phyloP scores from a whole-genome alignment of 2,888 invertebrate species.

The Cheilosia vulpina region DNA sequence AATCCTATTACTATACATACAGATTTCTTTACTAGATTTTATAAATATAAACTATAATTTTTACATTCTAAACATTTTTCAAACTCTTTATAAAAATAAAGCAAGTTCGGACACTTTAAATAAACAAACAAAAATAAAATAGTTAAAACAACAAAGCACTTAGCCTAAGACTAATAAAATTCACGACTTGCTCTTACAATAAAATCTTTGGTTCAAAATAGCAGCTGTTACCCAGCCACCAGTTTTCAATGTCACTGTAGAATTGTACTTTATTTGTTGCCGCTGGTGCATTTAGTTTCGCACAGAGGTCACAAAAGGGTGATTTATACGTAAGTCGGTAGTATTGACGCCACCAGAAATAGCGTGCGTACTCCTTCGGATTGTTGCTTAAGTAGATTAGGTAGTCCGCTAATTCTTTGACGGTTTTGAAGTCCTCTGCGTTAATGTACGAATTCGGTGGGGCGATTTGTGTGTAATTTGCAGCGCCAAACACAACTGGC shows the following conservation, averaged over 20 bases:
- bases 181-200: slow-evolving; percentile 48
- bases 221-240: slow-evolving; percentile 81
- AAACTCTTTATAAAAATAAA: no score
- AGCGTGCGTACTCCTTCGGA: slow-evolving; percentile 86
- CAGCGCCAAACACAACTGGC: slow-evolving; percentile 89
- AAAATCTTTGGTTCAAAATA: slow-evolving; percentile 78
- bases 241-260: slow-evolving; percentile 80
- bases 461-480: slow-evolving; percentile 85
- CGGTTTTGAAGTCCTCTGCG: slow-evolving; percentile 86
- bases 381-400: slow-evolving; percentile 83
- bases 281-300: slow-evolving; percentile 78
- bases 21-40: no score
- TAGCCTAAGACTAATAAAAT: background rate
- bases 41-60: no score
- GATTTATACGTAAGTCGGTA: slow-evolving; percentile 82
- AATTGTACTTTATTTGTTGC: slow-evolving; percentile 77
- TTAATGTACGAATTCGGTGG: slow-evolving; percentile 88
- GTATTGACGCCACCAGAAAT: slow-evolving; percentile 87
- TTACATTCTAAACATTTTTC: no score
- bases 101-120: no score
- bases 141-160: slow-evolving; percentile 1
- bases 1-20: no score
- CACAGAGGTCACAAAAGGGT: slow-evolving; percentile 81
- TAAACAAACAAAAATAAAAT: background rate
- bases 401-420: slow-evolving; percentile 85